Base-by-base conservation (phyloP, 2,113 vertebrate genomes). In the Emydocephalus ijimae region DNA sequence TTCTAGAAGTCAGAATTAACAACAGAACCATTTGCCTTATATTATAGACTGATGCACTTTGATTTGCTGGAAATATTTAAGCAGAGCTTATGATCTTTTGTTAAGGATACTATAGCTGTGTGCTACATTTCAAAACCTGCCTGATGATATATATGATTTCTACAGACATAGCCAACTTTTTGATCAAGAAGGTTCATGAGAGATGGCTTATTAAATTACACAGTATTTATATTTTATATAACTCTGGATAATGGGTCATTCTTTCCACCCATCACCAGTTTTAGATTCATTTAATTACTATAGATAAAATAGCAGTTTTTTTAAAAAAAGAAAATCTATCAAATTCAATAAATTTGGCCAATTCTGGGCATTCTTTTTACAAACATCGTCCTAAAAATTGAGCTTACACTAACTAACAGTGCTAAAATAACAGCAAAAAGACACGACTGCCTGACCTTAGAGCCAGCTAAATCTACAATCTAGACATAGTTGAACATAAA, bases 351-450 rank as follows among this genome's bases (percentile, higher is more conserved):
- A 88, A 93, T 95, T 94, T 95, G 94, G 94, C 61, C 93, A 92
- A 57, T 56, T 93, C 92, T 85, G 94, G 91, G 93, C 94, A 96
- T 92, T 87, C 90, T 89, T 96, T 95, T 95, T 69, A 94, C 94
- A 94, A 94, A 93, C 94, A 92, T 93, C 91, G 9, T 92, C 93
- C 92, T 59, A 92, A 93, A 94, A 94, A 56, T 89, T 93, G 94
- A 24, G 92, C 92, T n/a, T 94, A 94, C 94, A 94, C 94, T 94
- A 94, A 64, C 94, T 94, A 94, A 64, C 93, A 92, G 96, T 90
- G 94, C 95, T 95, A 96, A 95, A 97, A 95, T 94, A 97, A 97
- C 94, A 96, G 92, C 92, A 95, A 96, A 94, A 95, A 95, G 95
- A 96, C 94, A 39, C 9, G 81, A 87, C 1, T 85, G 26, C n/a